Percentiles rank a stretch among this genome's conserved stretches.
Conservation (phyloP, 2,888 invertebrate species). For the Opisthograptis luteolata region DNA sequence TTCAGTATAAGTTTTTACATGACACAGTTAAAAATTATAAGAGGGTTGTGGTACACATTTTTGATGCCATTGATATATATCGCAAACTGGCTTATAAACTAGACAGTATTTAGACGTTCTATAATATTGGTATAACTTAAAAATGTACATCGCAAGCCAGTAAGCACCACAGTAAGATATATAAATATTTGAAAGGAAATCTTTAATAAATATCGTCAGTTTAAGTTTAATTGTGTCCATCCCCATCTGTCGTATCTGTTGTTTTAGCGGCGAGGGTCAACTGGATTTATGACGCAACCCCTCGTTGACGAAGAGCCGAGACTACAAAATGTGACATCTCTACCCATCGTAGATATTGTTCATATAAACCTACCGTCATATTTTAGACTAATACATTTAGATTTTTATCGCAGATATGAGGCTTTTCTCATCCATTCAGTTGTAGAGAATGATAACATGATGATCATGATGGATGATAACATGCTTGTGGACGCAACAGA, state of each 20-base stretch:
- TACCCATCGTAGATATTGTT: constrained; percentile 49
- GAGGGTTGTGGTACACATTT: no score
- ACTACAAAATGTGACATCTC: constrained; percentile 60
- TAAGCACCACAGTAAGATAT: constrained; percentile 5
- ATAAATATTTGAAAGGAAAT: constrained; percentile 40
- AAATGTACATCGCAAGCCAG: background rate
- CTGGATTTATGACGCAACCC: constrained; percentile 67
- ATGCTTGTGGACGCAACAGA: no score
- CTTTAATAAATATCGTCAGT: constrained; percentile 59
- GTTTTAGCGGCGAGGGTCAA: constrained; percentile 64
- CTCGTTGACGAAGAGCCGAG: constrained; percentile 62
- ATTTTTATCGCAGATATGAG: background rate
- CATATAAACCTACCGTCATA: constrained; percentile 6
- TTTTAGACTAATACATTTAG: constrained; percentile 1
- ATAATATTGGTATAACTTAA: no score
- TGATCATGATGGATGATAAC: no score
- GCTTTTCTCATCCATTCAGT: no score
- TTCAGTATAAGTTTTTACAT: no score
- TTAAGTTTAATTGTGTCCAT: constrained; percentile 65
- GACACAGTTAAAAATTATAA: no score
- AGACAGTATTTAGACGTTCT: no score
- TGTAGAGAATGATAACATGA: no score
- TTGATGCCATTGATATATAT: no score
- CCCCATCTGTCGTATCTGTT: constrained; percentile 62
- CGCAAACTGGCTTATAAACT: no score